Percentiles rank a stretch among this genome's conserved stretches.
Conservation (phyloP, 2,797 vertebrate genomes). For the Zenarchopterus dispar region DNA sequence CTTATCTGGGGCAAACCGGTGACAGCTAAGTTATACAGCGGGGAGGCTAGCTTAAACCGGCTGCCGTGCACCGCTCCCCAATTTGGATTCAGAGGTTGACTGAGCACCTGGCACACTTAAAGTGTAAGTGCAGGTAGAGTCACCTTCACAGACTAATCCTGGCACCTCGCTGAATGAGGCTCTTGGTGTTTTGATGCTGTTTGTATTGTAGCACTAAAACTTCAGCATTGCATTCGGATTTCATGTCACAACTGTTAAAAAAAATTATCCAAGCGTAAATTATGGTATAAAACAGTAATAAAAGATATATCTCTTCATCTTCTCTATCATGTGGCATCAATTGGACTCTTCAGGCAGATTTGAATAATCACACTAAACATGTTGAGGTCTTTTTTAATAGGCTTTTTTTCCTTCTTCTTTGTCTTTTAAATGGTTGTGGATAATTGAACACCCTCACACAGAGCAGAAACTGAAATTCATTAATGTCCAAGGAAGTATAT, state of each 20-base stretch:
- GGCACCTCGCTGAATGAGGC: constrained; percentile 37
- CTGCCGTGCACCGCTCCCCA: constrained; percentile 38
- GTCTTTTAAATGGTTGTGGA: constrained; percentile 55
- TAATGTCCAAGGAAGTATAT: constrained; percentile 10
- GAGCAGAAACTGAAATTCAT: constrained; percentile 21
- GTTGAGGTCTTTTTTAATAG: constrained; percentile 80
- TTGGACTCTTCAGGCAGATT: constrained; percentile 51
- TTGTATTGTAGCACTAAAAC: constrained; percentile 21
- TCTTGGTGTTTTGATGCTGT: constrained; percentile 45
- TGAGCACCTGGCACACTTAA: constrained; percentile 67
- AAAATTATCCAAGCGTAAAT: constrained; percentile 4
- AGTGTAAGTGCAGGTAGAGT: constrained; percentile 74
- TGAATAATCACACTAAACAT: constrained; percentile 77
- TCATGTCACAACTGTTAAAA: not conserved
- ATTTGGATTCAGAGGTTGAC: constrained; percentile 70
- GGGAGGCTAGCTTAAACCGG: constrained; percentile 49
- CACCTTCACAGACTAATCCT: constrained; percentile 78
- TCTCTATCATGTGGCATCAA: constrained; percentile 39
- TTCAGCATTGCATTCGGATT: not conserved
- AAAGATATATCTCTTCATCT: constrained; percentile 32
- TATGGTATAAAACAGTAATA: constrained; percentile 9
- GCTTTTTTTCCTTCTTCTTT: constrained; percentile 56
- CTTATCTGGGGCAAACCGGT: constrained; percentile 72
- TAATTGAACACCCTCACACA: constrained; percentile 39
- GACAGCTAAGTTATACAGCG: constrained; percentile 77